A percentile compares a stretch with the other conserved stretches of the same genome.
Conservation (phyloP, 2,113 vertebrate genomes). For the Gadus macrocephalus region DNA sequence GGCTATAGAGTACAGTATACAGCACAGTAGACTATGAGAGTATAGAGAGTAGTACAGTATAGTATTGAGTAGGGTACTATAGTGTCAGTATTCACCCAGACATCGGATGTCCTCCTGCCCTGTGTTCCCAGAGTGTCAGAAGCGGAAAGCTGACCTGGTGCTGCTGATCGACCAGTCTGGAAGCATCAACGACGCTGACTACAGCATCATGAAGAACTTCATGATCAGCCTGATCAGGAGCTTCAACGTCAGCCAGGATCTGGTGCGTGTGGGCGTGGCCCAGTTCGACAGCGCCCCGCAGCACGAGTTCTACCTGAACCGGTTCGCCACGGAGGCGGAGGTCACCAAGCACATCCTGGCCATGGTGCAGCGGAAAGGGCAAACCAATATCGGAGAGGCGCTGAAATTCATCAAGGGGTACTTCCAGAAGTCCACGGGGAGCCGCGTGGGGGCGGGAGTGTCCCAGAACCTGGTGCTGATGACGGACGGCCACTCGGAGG, state of each 20-base stretch:
- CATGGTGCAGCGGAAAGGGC: constrained; percentile 40
- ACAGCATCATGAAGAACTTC: constrained; percentile 68
- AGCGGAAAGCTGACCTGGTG: constrained; percentile 69
- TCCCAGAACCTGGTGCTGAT: constrained; percentile 76
- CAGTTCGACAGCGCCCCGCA: constrained; percentile 66
- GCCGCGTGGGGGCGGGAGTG: constrained; percentile 45
- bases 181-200: constrained; percentile 54
- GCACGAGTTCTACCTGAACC: constrained; percentile 69
- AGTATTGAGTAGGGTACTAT: no score
- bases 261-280: constrained; percentile 66
- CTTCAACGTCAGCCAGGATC: constrained; percentile 60
- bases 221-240: constrained; percentile 53
- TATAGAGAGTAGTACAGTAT: no score
- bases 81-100: no score
- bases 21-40: no score
- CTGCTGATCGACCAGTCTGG: constrained; percentile 74
- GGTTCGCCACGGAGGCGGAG: constrained; percentile 20
- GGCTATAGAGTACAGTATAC: no score
- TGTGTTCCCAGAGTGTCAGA: constrained; percentile 64
- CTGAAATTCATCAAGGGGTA: constrained; percentile 49
- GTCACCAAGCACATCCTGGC: constrained; percentile 51
- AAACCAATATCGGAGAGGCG: constrained; percentile 58
- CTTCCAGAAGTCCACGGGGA: constrained; percentile 61
- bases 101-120: neutral
- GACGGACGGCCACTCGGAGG: constrained; percentile 69